phyloP scores from a whole-genome alignment of 1,140 invertebrate species.

The Ditylenchus dipsaci region DNA sequence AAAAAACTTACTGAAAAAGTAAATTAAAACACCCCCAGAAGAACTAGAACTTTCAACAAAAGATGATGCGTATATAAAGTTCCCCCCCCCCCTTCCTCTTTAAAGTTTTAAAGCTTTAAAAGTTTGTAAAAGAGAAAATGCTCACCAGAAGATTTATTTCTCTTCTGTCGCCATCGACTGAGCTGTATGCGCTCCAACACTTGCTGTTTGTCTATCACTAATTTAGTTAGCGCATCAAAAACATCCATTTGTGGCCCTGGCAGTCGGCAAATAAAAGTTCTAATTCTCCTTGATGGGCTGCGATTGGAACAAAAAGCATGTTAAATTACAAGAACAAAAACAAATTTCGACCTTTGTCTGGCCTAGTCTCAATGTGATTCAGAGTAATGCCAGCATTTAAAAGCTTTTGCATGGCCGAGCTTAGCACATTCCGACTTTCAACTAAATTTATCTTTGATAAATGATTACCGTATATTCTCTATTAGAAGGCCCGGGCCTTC shows the following conservation, averaged over 20 bases:
- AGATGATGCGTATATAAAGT: no score
- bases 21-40: no score
- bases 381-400: conserved; percentile 21
- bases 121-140: no score
- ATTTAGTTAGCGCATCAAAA: conserved; percentile 42
- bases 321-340: not conserved
- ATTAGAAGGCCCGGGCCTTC: no score
- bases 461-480: no score
- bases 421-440: conserved; percentile 31
- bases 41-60: no score
- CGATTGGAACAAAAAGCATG: not conserved
- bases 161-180: not conserved
- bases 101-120: no score
- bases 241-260: conserved; percentile 31
- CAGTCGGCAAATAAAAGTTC: conserved; percentile 29
- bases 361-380: conserved; percentile 35
- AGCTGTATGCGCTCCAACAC: conserved; percentile 34
- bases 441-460: no score
- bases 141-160: not conserved
- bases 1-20: no score
- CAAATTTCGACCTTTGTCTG: conserved; percentile 29
- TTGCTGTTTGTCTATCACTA: conserved; percentile 37
- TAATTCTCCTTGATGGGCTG: conserved; percentile 26
- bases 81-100: no score
- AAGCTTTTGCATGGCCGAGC: conserved; percentile 17